A percentile compares a stretch with the other conserved stretches of the same genome.
These are phyloP conservation scores for Agrotis segetum DNA, from an alignment of 2,888 invertebrate species.

Conservation along the genomic window DNA sequence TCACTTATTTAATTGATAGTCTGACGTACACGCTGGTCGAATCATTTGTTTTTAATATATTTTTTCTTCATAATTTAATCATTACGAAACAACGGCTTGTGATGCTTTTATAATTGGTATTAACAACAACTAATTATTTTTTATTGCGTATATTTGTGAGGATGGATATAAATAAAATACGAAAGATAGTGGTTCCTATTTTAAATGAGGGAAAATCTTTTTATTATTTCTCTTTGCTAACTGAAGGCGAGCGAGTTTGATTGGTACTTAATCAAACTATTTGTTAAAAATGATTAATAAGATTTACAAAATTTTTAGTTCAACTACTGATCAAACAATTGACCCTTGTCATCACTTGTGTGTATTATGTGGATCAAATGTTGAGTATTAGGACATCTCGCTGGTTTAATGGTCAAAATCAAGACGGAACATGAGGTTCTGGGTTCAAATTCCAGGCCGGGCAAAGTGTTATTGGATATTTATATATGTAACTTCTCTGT, in stretches of 20 bases:
- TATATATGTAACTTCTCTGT: no score
- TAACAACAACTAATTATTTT: slow-evolving; percentile 40
- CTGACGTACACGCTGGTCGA: slow-evolving; percentile 44
- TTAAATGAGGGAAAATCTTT: background rate
- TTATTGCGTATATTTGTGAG: slow-evolving; percentile 30
- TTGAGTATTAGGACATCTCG: no score
- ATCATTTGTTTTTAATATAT: slow-evolving; percentile 48
- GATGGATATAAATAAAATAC: slow-evolving; percentile 11
- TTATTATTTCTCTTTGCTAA: background rate
- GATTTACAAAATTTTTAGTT: no score
- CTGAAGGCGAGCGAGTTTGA: background rate
- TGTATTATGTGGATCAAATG: no score
- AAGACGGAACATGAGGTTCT: no score
- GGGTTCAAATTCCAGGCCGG: no score
- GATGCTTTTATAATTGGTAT: slow-evolving; percentile 52
- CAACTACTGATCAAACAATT: no score
- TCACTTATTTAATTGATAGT: slow-evolving; percentile 77
- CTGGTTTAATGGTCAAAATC: no score
- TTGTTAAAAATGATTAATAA: no score
- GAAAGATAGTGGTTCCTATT: slow-evolving; percentile 20
- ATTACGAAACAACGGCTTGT: slow-evolving; percentile 30
- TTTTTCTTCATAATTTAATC: slow-evolving; percentile 42
- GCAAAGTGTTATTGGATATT: no score
- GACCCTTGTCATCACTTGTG: no score
- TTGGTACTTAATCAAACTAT: no score